Evolutionary conservation across 2,888 invertebrate species (phyloP).

Genomic region (Dysmachus trigonus): DNA sequence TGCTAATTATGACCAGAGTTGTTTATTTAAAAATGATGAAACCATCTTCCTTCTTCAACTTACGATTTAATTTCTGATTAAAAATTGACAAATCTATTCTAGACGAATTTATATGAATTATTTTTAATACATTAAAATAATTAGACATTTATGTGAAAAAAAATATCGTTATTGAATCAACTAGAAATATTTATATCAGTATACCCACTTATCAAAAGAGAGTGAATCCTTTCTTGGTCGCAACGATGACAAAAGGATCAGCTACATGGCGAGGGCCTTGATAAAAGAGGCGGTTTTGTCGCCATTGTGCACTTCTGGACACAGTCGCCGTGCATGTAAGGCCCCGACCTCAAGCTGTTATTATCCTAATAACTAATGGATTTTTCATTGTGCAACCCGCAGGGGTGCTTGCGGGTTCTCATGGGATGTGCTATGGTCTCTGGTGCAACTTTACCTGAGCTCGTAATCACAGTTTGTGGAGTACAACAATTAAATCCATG

Average conservation of each 20-base stretch:
- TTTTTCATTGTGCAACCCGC: conserved; percentile 40
- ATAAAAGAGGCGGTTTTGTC: background rate
- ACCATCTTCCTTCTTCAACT: too few relatives aligned
- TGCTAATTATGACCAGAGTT: too few relatives aligned
- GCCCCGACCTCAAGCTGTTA: conserved; percentile 22
- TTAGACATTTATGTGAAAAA: too few relatives aligned
- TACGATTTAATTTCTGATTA: too few relatives aligned
- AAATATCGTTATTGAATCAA: too few relatives aligned
- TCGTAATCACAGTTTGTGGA: background rate
- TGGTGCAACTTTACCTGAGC: background rate
- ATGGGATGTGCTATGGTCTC: background rate
- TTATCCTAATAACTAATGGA: conserved; percentile 46
- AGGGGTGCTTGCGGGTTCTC: background rate
- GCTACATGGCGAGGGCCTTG: background rate
- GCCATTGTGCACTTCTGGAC: background rate
- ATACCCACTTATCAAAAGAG: background rate
- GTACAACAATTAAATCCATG: background rate
- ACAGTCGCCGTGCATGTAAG: background rate
- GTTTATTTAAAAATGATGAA: too few relatives aligned
- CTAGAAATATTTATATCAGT: too few relatives aligned
- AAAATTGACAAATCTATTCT: too few relatives aligned
- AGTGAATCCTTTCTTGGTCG: background rate
- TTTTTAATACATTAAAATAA: too few relatives aligned
- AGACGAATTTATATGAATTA: too few relatives aligned
- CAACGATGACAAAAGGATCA: background rate